Percentiles rank a stretch among this genome's conserved stretches.
phyloP scores from a whole-genome alignment of 2,888 invertebrate species.

The Cheilosia grossa region DNA sequence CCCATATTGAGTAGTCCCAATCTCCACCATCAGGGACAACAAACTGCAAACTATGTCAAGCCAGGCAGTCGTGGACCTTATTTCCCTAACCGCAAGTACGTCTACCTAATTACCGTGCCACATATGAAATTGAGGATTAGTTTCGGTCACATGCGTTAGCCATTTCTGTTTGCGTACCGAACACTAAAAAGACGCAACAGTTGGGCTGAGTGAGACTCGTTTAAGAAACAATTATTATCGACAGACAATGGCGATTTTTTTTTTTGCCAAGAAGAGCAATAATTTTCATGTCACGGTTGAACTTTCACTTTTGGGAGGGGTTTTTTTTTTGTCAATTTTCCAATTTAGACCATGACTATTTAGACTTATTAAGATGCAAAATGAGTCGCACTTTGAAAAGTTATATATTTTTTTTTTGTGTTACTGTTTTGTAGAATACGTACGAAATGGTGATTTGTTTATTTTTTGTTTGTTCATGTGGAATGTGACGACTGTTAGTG shows the following conservation, averaged over 20 bases:
- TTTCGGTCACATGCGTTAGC: slow-evolving; percentile 17
- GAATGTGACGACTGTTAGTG: too few species aligned
- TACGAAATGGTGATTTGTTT: too few species aligned
- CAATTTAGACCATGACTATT: too few species aligned
- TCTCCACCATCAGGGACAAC: not conserved
- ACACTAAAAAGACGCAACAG: too few species aligned
- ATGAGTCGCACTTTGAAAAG: too few species aligned
- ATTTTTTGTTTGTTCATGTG: too few species aligned
- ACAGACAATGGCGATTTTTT: slow-evolving; percentile 19
- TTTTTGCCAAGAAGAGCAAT: not conserved
- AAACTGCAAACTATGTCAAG: not conserved
- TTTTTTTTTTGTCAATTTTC: too few species aligned
- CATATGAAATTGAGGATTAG: slow-evolving; percentile 41
- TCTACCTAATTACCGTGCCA: slow-evolving; percentile 53
- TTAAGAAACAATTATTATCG: slow-evolving; percentile 54
- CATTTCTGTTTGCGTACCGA: not conserved
- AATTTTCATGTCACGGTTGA: not conserved
- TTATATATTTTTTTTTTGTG: too few species aligned
- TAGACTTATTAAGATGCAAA: too few species aligned
- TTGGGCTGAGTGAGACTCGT: slow-evolving; percentile 5
- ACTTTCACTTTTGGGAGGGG: not conserved
- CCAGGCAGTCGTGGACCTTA: too few species aligned
- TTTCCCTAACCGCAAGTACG: slow-evolving; percentile 29
- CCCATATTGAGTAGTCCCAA: too few species aligned
- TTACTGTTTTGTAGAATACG: too few species aligned